Conservation (phyloP, 2,888 invertebrate species). For the Andrena chrysosceles region DNA sequence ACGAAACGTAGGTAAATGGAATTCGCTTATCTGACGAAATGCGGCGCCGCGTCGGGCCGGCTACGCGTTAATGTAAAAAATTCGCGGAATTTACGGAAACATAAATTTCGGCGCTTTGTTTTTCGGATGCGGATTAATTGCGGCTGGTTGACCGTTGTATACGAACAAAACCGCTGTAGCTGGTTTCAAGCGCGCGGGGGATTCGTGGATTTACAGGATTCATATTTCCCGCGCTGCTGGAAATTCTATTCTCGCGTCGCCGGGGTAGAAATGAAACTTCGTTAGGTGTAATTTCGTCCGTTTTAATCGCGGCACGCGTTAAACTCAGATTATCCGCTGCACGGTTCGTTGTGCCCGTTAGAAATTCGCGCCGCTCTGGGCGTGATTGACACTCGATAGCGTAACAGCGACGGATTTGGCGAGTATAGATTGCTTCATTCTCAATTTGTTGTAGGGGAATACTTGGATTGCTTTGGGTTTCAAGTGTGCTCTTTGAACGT, state of each 20-base stretch:
- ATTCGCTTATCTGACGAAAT: slow-evolving; percentile 1
- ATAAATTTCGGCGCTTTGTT: slow-evolving; percentile 46
- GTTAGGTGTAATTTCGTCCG: slow-evolving; percentile 27
- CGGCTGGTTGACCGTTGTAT: slow-evolving; percentile 18
- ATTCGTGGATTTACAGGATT: slow-evolving; percentile 52
- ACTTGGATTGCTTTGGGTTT: not conserved
- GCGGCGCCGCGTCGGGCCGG: not conserved
- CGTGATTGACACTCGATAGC: not conserved
- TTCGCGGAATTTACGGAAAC: slow-evolving; percentile 20
- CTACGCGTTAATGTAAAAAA: slow-evolving; percentile 24
- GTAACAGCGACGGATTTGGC: not conserved
- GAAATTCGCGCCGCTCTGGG: not conserved
- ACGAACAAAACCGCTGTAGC: slow-evolving; percentile 17
- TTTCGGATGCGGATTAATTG: slow-evolving; percentile 48
- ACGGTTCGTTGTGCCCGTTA: not conserved
- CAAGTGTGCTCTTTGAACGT: too few species aligned
- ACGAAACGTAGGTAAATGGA: not conserved
- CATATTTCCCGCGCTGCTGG: slow-evolving; percentile 25
- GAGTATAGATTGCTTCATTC: not conserved
- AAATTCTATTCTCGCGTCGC: slow-evolving; percentile 27
- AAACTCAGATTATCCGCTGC: slow-evolving; percentile 18
- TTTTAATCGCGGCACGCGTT: slow-evolving; percentile 24
- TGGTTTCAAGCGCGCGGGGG: slow-evolving; percentile 16
- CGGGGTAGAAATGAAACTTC: slow-evolving; percentile 36
- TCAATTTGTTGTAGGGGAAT: too few species aligned